These are phyloP conservation scores for Galeopterus variegatus DNA, from an alignment of 2,113 vertebrate genomes.

Conservation along the genomic window DNA sequence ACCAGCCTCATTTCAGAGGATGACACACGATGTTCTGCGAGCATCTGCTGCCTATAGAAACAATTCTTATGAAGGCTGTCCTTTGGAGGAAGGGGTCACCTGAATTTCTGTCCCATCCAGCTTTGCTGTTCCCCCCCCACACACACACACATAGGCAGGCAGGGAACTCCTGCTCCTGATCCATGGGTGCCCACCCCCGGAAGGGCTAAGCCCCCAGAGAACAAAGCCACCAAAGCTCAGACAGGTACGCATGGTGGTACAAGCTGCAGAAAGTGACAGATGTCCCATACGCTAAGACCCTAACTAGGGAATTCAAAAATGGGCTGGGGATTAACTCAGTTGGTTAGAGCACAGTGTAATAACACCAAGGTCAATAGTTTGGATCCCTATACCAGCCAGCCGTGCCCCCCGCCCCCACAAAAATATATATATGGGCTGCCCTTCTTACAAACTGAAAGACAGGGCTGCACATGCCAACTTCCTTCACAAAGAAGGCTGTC, in stretches of 20 bases:
- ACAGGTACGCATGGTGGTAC: background rate
- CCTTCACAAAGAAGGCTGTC: background rate
- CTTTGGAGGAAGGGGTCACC: background rate
- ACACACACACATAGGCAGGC: background rate
- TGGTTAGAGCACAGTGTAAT: too few relatives aligned
- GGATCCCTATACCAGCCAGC: too few relatives aligned
- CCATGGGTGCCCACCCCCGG: background rate
- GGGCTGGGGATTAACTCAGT: background rate
- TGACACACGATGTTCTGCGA: background rate
- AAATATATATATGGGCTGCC: background rate
- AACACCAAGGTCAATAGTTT: too few relatives aligned
- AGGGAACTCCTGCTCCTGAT: background rate
- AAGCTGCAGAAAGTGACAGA: background rate
- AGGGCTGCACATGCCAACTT: background rate
- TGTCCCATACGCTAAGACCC: background rate
- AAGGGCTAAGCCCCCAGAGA: background rate
- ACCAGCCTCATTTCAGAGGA: background rate
- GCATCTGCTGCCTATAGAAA: background rate
- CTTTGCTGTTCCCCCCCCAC: background rate
- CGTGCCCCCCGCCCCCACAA: too few relatives aligned
- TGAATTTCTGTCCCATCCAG: background rate
- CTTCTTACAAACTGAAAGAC: background rate
- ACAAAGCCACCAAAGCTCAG: background rate
- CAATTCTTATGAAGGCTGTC: background rate
- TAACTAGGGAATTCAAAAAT: background rate